Conservation (phyloP, 2,797 vertebrate genomes). For the Urosaurus nigricauda region DNA sequence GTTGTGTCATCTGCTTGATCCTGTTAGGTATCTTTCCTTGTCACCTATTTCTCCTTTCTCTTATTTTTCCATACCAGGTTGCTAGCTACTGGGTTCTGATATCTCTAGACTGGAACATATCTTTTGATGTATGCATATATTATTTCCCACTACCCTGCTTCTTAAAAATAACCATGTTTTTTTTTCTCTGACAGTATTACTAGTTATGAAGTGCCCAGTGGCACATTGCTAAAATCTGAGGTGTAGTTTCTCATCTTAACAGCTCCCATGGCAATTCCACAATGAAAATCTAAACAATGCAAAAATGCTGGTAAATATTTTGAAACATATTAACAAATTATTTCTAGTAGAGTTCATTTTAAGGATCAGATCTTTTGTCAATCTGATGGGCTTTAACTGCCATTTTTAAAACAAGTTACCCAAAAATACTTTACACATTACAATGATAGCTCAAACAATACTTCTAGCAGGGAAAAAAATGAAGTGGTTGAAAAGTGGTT, state of each 20-base stretch:
- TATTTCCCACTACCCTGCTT: neutral
- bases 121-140: neutral
- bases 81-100: neutral
- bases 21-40: neutral
- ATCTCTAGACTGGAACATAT: neutral
- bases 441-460: neutral
- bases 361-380: neutral
- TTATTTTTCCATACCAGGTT: too few relatives aligned
- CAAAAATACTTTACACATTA: neutral
- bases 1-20: constrained; percentile 1
- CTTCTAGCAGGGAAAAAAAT: too few relatives aligned
- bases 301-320: neutral
- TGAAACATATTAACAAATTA: neutral
- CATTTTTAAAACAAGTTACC: neutral
- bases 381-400: neutral
- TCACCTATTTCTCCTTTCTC: neutral
- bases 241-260: neutral
- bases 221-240: neutral
- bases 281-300: neutral
- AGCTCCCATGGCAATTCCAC: neutral
- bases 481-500: too few relatives aligned
- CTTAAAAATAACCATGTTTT: neutral
- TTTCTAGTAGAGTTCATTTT: neutral
- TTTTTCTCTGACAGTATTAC: neutral
- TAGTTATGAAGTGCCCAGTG: neutral